Percentiles rank a stretch among this genome's conserved stretches.
These are phyloP conservation scores for Pteromalus puparum DNA, from an alignment of 1,140 invertebrate genomes.

Conservation along the genomic window DNA sequence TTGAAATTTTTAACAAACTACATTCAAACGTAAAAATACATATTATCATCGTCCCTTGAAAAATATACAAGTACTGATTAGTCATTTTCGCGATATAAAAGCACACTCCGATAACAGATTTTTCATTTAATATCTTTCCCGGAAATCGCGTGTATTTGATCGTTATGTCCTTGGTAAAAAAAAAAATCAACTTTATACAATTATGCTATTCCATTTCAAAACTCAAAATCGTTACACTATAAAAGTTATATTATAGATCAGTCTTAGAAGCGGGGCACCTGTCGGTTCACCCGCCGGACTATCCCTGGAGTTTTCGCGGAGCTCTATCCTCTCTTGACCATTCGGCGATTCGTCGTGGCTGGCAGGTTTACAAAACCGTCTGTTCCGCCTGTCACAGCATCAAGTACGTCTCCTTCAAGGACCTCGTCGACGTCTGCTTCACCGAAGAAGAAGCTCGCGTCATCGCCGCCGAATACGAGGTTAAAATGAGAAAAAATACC, in stretches of 20 bases:
- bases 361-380: slow-evolving; percentile 98
- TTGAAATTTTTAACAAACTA: too few species aligned
- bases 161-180: too few species aligned
- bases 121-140: too few species aligned
- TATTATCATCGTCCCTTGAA: too few species aligned
- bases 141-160: too few species aligned
- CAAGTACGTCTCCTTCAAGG: slow-evolving; percentile 91
- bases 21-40: too few species aligned
- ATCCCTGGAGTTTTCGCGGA: slow-evolving; percentile 90
- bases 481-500: slow-evolving; percentile 51
- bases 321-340: slow-evolving; percentile 88
- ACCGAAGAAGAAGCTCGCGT: slow-evolving; percentile 93
- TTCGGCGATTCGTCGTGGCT: slow-evolving; percentile 92
- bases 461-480: slow-evolving; percentile 89
- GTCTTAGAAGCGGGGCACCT: neutral
- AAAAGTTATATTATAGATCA: too few species aligned
- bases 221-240: too few species aligned
- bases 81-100: neutral
- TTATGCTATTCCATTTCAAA: too few species aligned
- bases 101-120: neutral
- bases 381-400: slow-evolving; percentile 98
- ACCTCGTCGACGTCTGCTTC: slow-evolving; percentile 91
- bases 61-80: too few species aligned
- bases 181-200: too few species aligned
- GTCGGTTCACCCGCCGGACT: slow-evolving; percentile 82